These are phyloP conservation scores for Actinia equina DNA, from an alignment of 64 coral and sea anemone genomes.

Conservation along the genomic window DNA sequence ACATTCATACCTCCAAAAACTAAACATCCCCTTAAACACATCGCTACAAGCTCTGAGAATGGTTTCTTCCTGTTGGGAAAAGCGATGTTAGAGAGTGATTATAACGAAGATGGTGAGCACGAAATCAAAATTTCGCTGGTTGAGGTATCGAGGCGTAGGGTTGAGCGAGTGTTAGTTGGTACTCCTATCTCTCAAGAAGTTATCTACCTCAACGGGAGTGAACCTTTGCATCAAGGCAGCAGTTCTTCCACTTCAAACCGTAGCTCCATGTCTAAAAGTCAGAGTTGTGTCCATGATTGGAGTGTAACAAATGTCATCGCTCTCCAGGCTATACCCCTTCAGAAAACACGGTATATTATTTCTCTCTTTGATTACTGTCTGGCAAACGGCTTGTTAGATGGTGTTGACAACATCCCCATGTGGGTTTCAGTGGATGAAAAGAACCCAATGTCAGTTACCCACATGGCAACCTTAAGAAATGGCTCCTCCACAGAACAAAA, in stretches of 20 bases:
- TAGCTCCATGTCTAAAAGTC: not conserved
- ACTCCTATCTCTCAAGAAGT: slow-evolving; percentile 75
- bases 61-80: slow-evolving; percentile 46
- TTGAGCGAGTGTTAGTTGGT: slow-evolving; percentile 70
- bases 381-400: not conserved
- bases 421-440: slow-evolving; percentile 14
- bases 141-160: slow-evolving; percentile 30
- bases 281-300: not conserved
- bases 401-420: not conserved
- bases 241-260: not conserved
- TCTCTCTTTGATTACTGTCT: slow-evolving; percentile 24
- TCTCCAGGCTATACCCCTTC: not conserved
- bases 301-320: not conserved
- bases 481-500: not conserved
- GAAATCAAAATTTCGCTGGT: not conserved
- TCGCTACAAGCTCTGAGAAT: slow-evolving; percentile 42
- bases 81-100: slow-evolving; percentile 23
- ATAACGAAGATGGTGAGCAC: slow-evolving; percentile 23
- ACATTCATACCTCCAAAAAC: slow-evolving; percentile 60
- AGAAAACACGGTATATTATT: not conserved
- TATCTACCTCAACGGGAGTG: slow-evolving; percentile 57
- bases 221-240: slow-evolving; percentile 50
- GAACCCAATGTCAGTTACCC: not conserved
- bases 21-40: slow-evolving; percentile 65
- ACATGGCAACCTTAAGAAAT: not conserved